Evolutionary conservation across 2,797 vertebrate genomes (phyloP), one percentile per base, ranked within the genome.

Genomic region (Sylvilagus floridanus): DNA sequence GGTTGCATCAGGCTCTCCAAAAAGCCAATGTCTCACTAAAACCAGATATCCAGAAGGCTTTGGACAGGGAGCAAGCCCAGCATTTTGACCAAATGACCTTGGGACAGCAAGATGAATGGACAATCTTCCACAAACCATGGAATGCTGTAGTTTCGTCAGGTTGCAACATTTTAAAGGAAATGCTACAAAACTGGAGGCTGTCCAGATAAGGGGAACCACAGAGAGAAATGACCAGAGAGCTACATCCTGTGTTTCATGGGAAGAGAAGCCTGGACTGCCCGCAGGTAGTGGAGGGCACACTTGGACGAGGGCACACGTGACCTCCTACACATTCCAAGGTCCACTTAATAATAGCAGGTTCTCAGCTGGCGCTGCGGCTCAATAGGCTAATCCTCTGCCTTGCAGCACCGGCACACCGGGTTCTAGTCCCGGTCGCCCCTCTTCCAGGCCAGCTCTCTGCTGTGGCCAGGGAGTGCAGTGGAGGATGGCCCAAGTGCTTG

Each of bases 11-110:
- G 84, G 82, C 54, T 75, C 75, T 82, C 42, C 66, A 76, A 60
- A 62, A 24, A 82, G 52, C 89, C n/a, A 82, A 22, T 47, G 32
- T 79, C 24, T 50, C 71, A 82, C 2, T 81, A 37, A 60, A 78
- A 78, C 57, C 3, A 10, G 63, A 17, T 60, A 89, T 37, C 22
- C 5, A 83, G 57, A 71, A 35, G 30, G 69, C 24, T 75, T 7
- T 68, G 60, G 42, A 91, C 24, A 35, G 30, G 14, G 42, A 88
- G n/a, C 19, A 81, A 35, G 60, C 52, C 72, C 42, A 28, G 35
- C 30, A 66, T 66, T 88, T 85, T 62, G 90, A 68, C 32, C 30
- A 93, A 84, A 79, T 60, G 65, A 78, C 47, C 26, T 14, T 88
- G 65, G 81, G 4, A 28, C 65, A 52, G 37, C 10, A 65, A 50